These are phyloP conservation scores for Copidosoma floridanum DNA, from an alignment of 1,140 invertebrate genomes.

Conservation along the genomic window DNA sequence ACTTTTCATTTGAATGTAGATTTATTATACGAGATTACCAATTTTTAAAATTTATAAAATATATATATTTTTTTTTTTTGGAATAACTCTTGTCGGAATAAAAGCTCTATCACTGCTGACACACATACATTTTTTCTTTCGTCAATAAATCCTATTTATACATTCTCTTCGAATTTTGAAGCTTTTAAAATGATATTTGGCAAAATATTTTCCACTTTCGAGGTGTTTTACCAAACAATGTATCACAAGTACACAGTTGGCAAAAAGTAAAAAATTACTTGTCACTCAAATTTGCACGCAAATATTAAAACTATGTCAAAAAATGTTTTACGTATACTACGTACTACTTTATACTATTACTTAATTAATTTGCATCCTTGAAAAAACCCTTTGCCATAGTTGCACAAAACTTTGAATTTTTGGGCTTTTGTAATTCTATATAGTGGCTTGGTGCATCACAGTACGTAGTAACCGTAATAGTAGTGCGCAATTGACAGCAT, in stretches of 20 bases:
- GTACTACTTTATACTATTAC: conserved; percentile 8
- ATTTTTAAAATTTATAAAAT: conserved; percentile 23
- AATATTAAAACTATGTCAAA: conserved; percentile 9
- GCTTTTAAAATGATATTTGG: conserved; percentile 7
- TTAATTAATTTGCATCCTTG: conserved; percentile 1
- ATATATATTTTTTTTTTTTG: conserved; percentile 22
- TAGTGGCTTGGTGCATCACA: conserved; percentile 22
- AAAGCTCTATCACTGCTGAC: conserved; percentile 16
- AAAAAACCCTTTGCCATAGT: conserved; percentile 4
- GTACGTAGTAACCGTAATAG: conserved; percentile 23
- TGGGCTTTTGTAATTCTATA: too few species aligned
- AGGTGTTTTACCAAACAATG: background rate
- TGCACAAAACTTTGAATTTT: too few species aligned
- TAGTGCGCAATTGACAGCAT: conserved; percentile 21
- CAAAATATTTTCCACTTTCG: conserved; percentile 1
- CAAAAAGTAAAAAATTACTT: conserved; percentile 16
- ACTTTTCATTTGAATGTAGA: too few species aligned
- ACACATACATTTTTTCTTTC: conserved; percentile 12
- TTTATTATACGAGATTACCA: conserved; percentile 13
- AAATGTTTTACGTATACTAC: background rate
- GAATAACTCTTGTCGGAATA: conserved; percentile 14
- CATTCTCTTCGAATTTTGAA: conserved; percentile 22
- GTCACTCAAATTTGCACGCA: conserved; percentile 8
- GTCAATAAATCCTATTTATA: conserved; percentile 19
- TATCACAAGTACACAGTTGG: background rate